phyloP scores from a whole-genome alignment of 2,797 vertebrate species.

The Streptopelia turtur region DNA sequence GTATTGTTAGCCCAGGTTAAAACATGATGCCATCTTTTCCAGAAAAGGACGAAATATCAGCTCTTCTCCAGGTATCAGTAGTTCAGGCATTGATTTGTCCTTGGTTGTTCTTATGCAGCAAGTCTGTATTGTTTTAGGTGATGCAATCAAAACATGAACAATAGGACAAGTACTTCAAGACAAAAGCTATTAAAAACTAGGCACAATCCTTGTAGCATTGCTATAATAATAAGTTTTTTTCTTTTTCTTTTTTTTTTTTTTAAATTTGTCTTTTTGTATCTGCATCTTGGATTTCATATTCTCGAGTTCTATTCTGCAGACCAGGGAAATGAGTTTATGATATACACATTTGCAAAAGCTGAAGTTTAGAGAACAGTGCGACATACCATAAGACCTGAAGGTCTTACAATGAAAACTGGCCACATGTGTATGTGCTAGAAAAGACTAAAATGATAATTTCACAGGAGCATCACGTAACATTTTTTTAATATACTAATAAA shows the following conservation, averaged over 20 bases:
- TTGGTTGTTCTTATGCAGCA: not conserved
- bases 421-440: not conserved
- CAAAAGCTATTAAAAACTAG: not conserved
- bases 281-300: not conserved
- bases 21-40: not conserved
- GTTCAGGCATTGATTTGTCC: not conserved
- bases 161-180: not conserved
- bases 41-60: not conserved
- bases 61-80: not conserved
- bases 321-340: not conserved
- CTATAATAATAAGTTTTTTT: not conserved
- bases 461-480: not conserved
- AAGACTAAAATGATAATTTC: not conserved
- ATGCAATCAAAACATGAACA: not conserved
- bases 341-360: not conserved
- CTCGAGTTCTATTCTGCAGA: not conserved
- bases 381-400: not conserved
- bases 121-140: not conserved
- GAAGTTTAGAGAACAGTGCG: not conserved
- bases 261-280: not conserved
- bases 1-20: too few relatives aligned
- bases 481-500: conserved; percentile 34
- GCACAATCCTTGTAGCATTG: not conserved
- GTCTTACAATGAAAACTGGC: not conserved
- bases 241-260: not conserved